These are phyloP conservation scores for Eira barbara DNA, from an alignment of 2,113 vertebrate genomes.

Conservation along the genomic window DNA sequence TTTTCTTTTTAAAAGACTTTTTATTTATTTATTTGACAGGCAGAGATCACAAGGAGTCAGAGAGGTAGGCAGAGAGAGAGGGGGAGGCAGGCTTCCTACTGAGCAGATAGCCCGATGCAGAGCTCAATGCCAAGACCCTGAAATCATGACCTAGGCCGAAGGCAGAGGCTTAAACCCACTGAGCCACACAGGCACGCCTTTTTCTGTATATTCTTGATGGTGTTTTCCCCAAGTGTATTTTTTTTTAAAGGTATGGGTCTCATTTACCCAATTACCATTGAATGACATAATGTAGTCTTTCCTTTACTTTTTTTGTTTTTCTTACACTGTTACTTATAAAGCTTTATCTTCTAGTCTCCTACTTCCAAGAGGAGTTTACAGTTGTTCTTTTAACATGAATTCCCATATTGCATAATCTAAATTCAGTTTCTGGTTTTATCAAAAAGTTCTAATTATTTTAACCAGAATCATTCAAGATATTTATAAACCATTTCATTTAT, in stretches of 20 bases:
- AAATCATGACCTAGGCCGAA: too few relatives aligned
- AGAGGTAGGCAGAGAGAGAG: too few relatives aligned
- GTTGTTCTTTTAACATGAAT: not conserved
- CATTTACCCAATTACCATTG: not conserved
- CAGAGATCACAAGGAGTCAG: too few relatives aligned
- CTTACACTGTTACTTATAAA: not conserved
- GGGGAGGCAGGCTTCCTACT: too few relatives aligned
- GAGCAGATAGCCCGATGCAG: too few relatives aligned
- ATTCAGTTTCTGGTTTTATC: not conserved
- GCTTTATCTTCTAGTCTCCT: not conserved
- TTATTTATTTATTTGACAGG: too few relatives aligned
- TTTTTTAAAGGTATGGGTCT: not conserved
- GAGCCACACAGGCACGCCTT: too few relatives aligned
- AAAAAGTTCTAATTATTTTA: not conserved
- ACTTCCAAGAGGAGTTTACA: not conserved
- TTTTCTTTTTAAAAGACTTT: not conserved
- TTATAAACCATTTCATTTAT: not conserved
- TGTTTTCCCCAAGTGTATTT: not conserved
- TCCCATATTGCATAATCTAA: not conserved
- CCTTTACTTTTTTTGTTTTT: not conserved
- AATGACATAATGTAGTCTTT: not conserved
- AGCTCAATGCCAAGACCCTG: too few relatives aligned
- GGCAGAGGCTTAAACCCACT: too few relatives aligned
- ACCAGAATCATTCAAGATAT: not conserved
- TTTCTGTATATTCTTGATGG: not conserved